phyloP scores from a whole-genome alignment of 2,888 invertebrate genomes.

The Phoenoteleia sp. region DNA sequence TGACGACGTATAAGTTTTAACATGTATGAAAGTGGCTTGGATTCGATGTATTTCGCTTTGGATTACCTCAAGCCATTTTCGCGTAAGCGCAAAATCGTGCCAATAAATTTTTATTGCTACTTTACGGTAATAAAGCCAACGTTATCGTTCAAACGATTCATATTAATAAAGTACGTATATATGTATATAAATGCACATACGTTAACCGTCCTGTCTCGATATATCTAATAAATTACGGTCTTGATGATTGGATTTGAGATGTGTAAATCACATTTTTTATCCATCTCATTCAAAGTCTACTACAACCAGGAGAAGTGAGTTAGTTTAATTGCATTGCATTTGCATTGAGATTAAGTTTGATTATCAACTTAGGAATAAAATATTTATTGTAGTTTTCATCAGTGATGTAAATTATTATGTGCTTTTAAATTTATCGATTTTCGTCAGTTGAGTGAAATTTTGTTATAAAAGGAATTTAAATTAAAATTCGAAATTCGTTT shows the following conservation, averaged over 20 bases:
- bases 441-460: too few relatives aligned
- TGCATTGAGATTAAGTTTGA: conserved; percentile 1
- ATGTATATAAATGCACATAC: conserved; percentile 36
- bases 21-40: conserved; percentile 67
- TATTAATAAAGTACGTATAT: conserved; percentile 81
- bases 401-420: too few relatives aligned
- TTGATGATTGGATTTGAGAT: conserved; percentile 15
- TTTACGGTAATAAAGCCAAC: conserved; percentile 83
- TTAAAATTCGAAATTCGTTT: too few relatives aligned
- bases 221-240: conserved; percentile 30
- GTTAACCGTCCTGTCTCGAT: not conserved
- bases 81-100: conserved; percentile 77
- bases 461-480: too few relatives aligned
- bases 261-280: conserved; percentile 25
- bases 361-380: too few relatives aligned
- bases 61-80: conserved; percentile 70
- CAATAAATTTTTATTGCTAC: conserved; percentile 85
- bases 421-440: too few relatives aligned
- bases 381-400: too few relatives aligned
- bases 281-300: conserved; percentile 4
- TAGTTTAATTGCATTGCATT: conserved; percentile 7
- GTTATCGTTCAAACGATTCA: conserved; percentile 80
- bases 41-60: conserved; percentile 69
- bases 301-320: conserved; percentile 15
- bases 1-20: conserved; percentile 70